phyloP scores from a whole-genome alignment of 1,140 invertebrate species.

The Neocloeon triangulifer region DNA sequence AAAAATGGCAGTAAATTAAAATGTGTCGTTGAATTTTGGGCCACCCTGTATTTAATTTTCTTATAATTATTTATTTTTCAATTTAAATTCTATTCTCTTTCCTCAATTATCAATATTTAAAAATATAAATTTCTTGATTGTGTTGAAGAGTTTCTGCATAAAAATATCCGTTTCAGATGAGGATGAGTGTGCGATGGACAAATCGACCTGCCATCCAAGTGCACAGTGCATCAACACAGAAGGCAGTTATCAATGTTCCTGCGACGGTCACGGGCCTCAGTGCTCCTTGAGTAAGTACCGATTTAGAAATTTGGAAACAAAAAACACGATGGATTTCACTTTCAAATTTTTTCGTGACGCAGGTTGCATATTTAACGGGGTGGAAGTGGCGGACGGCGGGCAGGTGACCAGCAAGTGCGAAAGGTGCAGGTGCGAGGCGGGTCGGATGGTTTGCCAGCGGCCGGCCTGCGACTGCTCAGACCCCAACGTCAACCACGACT shows the following conservation, averaged over 20 bases:
- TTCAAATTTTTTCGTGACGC: too few species aligned
- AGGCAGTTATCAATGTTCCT: slow-evolving; percentile 59
- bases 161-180: slow-evolving; percentile 61
- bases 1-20: too few species aligned
- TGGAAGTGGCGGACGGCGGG: slow-evolving; percentile 29
- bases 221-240: slow-evolving; percentile 61
- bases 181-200: slow-evolving; percentile 58
- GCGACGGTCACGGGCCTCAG: slow-evolving; percentile 23
- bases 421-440: slow-evolving; percentile 31
- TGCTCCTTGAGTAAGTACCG: slow-evolving; percentile 12
- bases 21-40: too few species aligned
- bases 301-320: too few species aligned
- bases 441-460: slow-evolving; percentile 35
- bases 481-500: slow-evolving; percentile 22
- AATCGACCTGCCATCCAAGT: slow-evolving; percentile 49
- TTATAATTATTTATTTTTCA: too few species aligned
- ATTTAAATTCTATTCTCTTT: too few species aligned
- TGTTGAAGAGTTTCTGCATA: slow-evolving; percentile 5
- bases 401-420: slow-evolving; percentile 26
- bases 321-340: too few species aligned
- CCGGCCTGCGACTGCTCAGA: slow-evolving; percentile 32
- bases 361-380: slow-evolving; percentile 36
- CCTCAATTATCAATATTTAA: slow-evolving; percentile 1
- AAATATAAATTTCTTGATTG: not conserved
- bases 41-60: too few species aligned